Percentiles rank a stretch among this genome's conserved stretches.
Conservation (phyloP, 2,113 vertebrate species). For the Zosterops lateralis region DNA sequence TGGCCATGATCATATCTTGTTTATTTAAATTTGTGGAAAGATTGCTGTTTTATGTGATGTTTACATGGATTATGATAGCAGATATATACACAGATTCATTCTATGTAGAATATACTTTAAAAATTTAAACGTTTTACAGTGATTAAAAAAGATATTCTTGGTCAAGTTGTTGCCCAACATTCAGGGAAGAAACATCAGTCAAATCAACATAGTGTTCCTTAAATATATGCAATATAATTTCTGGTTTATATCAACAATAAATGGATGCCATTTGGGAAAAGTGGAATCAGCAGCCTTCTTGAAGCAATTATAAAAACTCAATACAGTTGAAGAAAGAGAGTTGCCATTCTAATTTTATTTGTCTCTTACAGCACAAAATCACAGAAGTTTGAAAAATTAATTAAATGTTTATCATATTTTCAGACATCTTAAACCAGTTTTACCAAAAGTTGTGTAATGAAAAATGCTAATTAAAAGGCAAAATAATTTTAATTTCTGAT, state of each 20-base stretch:
- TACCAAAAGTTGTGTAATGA: neutral
- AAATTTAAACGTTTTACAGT: neutral
- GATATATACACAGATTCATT: neutral
- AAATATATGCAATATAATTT: neutral
- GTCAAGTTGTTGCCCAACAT: neutral
- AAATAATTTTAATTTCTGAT: constrained; percentile 6
- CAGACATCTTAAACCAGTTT: neutral
- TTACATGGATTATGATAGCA: neutral
- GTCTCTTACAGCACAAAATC: neutral
- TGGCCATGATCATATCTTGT: neutral
- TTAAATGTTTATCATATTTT: neutral
- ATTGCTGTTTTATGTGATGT: neutral
- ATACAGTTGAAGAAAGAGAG: neutral
- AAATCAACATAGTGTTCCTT: neutral
- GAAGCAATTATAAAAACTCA: neutral
- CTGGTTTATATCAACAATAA: neutral
- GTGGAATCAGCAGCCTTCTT: neutral
- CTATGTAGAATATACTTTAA: neutral
- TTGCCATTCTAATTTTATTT: neutral
- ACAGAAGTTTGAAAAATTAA: neutral
- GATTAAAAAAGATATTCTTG: neutral
- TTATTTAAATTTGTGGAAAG: neutral
- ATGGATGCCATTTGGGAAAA: neutral
- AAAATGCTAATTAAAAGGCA: neutral
- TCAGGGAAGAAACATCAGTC: neutral